phyloP scores from a whole-genome alignment of 2,113 vertebrate species.

The Seriola dumerili region DNA sequence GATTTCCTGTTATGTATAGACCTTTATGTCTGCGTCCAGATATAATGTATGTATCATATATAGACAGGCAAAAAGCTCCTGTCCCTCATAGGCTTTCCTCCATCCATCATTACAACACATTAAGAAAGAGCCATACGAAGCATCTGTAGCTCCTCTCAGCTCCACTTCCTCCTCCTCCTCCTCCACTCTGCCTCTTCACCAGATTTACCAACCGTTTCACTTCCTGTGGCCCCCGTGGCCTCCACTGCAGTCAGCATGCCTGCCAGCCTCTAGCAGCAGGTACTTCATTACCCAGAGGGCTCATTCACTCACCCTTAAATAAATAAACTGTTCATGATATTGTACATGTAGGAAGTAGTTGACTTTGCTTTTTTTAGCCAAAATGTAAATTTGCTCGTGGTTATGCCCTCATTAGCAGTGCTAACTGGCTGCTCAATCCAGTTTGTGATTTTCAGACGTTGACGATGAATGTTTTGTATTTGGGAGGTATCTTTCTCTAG shows the following conservation, averaged over 20 bases:
- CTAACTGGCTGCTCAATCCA: too few relatives aligned
- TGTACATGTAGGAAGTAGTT: neutral
- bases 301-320: slow-evolving; percentile 10
- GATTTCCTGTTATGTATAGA: too few relatives aligned
- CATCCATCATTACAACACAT: slow-evolving; percentile 80
- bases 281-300: slow-evolving; percentile 63
- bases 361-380: neutral
- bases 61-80: neutral
- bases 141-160: slow-evolving; percentile 81
- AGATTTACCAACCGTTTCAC: slow-evolving; percentile 32
- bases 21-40: too few relatives aligned
- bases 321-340: slow-evolving; percentile 11
- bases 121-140: slow-evolving; percentile 76
- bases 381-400: neutral
- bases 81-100: neutral
- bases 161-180: slow-evolving; percentile 80
- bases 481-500: too few relatives aligned
- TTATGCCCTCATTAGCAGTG: neutral
- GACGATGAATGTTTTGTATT: too few relatives aligned
- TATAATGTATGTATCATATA: neutral
- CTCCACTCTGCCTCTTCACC: slow-evolving; percentile 58
- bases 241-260: slow-evolving; percentile 16
- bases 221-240: neutral
- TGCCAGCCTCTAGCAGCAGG: slow-evolving; percentile 53
- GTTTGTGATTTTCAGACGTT: neutral